Percentiles rank a stretch among this genome's conserved stretches.
phyloP scores from a whole-genome alignment of 2,113 vertebrate species.

The Aythya baeri region DNA sequence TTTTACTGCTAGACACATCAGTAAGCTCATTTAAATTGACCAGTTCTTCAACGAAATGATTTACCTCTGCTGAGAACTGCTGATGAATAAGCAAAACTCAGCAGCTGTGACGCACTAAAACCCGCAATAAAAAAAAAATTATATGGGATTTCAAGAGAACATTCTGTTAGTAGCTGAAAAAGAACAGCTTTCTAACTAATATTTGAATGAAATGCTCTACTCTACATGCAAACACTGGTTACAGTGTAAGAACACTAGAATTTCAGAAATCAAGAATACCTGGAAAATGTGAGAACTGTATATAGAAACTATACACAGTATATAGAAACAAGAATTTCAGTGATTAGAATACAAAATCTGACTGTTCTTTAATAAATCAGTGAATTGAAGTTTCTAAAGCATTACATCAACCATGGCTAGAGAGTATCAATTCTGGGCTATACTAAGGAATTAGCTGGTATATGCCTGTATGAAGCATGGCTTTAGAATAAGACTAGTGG shows the following conservation, averaged over 20 bases:
- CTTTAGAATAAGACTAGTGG: background rate
- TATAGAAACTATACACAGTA: no score
- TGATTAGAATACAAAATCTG: background rate
- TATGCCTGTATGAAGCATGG: background rate
- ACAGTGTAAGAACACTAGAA: background rate
- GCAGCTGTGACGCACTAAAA: background rate
- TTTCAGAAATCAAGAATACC: background rate
- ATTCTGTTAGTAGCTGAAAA: background rate
- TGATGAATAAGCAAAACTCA: background rate
- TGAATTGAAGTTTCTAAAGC: background rate
- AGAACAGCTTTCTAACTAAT: background rate
- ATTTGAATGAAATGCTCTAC: background rate
- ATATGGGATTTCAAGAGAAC: background rate
- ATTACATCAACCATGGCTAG: background rate
- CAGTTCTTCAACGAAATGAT: background rate
- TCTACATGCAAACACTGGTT: background rate
- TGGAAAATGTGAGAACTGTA: accelerated
- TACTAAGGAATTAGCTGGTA: background rate
- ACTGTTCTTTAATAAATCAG: background rate
- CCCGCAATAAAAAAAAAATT: background rate
- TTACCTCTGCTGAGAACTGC: background rate
- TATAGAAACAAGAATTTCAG: background rate
- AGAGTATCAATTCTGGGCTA: background rate
- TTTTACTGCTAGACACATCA: background rate
- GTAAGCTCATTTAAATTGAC: background rate